Evolutionary conservation across 2,113 vertebrate species (phyloP), one percentile per base, ranked within the genome.

Genomic region (Seriola rivoliana): DNA sequence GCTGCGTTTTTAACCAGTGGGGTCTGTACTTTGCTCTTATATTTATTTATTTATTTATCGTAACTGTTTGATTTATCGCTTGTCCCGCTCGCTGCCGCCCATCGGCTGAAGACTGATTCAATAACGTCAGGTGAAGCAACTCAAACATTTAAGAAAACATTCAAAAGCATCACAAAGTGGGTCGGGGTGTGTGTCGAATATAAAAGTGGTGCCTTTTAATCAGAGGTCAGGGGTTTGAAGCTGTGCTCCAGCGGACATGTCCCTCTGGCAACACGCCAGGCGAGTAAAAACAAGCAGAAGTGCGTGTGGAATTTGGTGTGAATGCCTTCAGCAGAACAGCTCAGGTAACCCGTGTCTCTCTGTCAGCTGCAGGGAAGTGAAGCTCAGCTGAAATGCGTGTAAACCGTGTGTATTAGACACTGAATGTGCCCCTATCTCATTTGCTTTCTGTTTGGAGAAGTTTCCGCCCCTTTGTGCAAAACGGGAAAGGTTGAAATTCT

Each of bases 161-260:
- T 21, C 17, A 4, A 21, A 21, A 52, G 17, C 48, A 21, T 8
- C 14, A 16, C 14, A 1, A 12, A 50, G 52, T 32, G 42, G 1
- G 0, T 12, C 19, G 8, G 0, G 29, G 23, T 5, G 4, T 4
- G n/a, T 1, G 16, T 60, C 17, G 54, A 54, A 46, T 38, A 0
- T 0, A n/a, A 5, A 11, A 4, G 7, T 1, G 1, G 0, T 2
- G 0, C 9, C 0, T 16, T 0, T n/a, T 0, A 29, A 54, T 1
- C 29, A 29, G 29, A 29, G 5, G 0, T 29, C 3, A 7, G 0
- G 1, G 3, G n/a, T 23, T 1, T 13, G 17, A 9, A 55, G 1
- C 12, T 0, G 3, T 6, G 29, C 9, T 57, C 1, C 3, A 4
- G 0, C 1, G 4, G 4, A 11, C 23, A 0, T 5, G 17, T 1